phyloP scores from a whole-genome alignment of 1,140 invertebrate genomes.

The Drosophila eugracilis region DNA sequence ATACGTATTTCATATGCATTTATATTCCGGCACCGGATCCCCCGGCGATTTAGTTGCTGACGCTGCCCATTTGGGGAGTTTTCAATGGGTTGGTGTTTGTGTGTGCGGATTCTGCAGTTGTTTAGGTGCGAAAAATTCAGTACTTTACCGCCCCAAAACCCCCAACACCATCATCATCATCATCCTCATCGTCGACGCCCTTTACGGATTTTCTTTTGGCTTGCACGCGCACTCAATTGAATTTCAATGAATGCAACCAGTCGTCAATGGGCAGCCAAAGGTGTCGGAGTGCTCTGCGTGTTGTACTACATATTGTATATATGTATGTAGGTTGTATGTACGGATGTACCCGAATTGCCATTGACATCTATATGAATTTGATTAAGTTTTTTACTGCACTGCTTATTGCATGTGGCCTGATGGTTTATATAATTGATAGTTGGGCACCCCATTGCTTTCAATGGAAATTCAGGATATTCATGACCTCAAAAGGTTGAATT shows the following conservation, averaged over 20 bases:
- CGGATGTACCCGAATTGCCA: conserved; percentile 23
- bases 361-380: conserved; percentile 74
- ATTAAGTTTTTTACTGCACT: conserved; percentile 47
- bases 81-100: background rate
- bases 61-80: conserved; percentile 29
- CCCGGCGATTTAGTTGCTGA: conserved; percentile 57
- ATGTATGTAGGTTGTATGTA: conserved; percentile 1
- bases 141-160: conserved; percentile 10
- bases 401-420: conserved; percentile 16
- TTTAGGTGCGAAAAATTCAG: conserved; percentile 65
- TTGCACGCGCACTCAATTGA: conserved; percentile 73
- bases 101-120: conserved; percentile 57
- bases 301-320: conserved; percentile 1
- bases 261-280: conserved; percentile 51
- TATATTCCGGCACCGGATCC: conserved; percentile 29
- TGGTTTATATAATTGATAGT: conserved; percentile 41
- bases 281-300: conserved; percentile 54
- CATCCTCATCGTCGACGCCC: conserved; percentile 20
- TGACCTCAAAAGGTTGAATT: conserved; percentile 6
- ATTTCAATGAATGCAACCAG: conserved; percentile 67
- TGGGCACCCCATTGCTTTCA: conserved; percentile 3
- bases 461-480: conserved; percentile 19
- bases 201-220: conserved; percentile 50
- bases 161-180: background rate
- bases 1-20: conserved; percentile 53